phyloP scores from a whole-genome alignment of 2,888 invertebrate genomes.

The Drosophila borborema region DNA sequence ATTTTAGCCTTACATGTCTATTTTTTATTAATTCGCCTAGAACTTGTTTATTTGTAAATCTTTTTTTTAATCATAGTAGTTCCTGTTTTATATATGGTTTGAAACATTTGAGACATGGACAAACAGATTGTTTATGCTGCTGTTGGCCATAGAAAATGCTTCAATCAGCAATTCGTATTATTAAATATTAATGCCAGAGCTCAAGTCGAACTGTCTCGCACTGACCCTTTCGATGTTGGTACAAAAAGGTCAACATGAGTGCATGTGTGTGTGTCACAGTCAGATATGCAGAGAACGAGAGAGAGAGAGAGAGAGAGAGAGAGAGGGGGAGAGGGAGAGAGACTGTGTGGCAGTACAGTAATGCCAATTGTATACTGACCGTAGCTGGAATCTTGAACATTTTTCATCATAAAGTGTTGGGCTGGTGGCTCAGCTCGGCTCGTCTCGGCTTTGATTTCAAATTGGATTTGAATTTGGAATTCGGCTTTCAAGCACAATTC shows the following conservation, averaged over 20 bases:
- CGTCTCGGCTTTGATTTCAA: slow-evolving; percentile 73
- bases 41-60: slow-evolving; percentile 27
- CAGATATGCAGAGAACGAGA: slow-evolving; percentile 8
- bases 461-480: slow-evolving; percentile 79
- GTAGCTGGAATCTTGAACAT: slow-evolving; percentile 73
- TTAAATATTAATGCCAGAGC: slow-evolving; percentile 83
- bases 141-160: slow-evolving; percentile 62
- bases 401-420: slow-evolving; percentile 75
- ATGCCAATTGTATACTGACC: slow-evolving; percentile 45
- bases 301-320: neutral
- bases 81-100: slow-evolving; percentile 10
- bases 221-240: slow-evolving; percentile 69
- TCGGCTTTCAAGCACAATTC: slow-evolving; percentile 62
- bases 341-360: slow-evolving; percentile 24
- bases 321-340: slow-evolving; percentile 3
- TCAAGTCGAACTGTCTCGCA: slow-evolving; percentile 68
- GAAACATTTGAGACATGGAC: slow-evolving; percentile 44
- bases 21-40: neutral
- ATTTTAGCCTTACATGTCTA: neutral
- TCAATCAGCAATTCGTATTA: slow-evolving; percentile 83
- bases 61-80: slow-evolving; percentile 68
- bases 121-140: slow-evolving; percentile 45
- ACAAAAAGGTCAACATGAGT: slow-evolving; percentile 65
- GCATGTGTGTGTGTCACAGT: slow-evolving; percentile 30
- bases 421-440: slow-evolving; percentile 15